Evolutionary conservation across 2,113 vertebrate genomes (phyloP).

Genomic region (Edolisoma coerulescens): DNA sequence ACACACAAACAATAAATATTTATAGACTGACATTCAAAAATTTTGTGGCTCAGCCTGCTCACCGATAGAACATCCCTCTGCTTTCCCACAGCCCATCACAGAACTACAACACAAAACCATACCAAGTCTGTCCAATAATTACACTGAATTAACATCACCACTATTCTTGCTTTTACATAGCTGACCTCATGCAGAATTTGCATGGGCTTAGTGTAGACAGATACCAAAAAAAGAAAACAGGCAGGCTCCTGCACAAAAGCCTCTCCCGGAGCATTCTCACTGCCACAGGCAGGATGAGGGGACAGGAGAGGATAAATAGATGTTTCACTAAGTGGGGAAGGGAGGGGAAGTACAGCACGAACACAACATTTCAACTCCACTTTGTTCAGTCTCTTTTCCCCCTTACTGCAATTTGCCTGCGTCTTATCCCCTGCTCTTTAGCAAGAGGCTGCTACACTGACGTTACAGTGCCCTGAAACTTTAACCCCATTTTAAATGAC

Average conservation of each 20-base stretch:
- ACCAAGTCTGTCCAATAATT: background rate
- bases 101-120: background rate
- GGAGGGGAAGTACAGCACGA: background rate
- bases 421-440: background rate
- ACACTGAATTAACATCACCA: background rate
- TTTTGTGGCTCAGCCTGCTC: background rate
- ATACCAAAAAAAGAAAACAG: background rate
- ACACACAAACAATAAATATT: background rate
- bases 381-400: background rate
- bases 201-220: background rate
- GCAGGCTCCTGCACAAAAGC: background rate
- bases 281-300: background rate
- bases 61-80: background rate
- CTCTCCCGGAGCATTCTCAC: background rate
- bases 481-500: background rate
- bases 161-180: background rate
- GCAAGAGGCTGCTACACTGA: background rate
- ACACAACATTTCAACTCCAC: background rate
- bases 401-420: background rate
- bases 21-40: background rate
- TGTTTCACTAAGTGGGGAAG: background rate
- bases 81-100: background rate
- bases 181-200: background rate
- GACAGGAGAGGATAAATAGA: background rate
- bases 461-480: background rate